phyloP scores from a whole-genome alignment of 1,140 invertebrate species.

The Thaumatotibia leucotreta region DNA sequence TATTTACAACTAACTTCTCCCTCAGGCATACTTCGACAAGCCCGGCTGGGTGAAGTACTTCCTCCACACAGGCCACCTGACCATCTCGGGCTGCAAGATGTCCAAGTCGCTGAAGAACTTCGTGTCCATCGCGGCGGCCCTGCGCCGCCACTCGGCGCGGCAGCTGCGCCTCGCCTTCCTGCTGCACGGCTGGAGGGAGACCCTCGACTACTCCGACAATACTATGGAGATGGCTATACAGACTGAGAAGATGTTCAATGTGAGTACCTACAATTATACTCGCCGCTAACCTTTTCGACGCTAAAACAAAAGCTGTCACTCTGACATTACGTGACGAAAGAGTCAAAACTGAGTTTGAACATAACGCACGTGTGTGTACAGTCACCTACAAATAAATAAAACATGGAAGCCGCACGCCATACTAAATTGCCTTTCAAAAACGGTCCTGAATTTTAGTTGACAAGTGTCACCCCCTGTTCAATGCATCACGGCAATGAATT shows the following conservation, averaged over 20 bases:
- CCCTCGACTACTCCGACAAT: conserved; percentile 96
- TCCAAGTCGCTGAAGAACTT: conserved; percentile 99
- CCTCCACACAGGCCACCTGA: conserved; percentile 98
- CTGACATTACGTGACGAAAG: too few species aligned
- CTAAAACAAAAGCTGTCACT: too few species aligned
- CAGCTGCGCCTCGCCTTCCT: conserved; percentile 97
- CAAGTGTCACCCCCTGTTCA: too few species aligned
- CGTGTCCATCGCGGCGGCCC: conserved; percentile 96
- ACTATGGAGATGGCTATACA: conserved; percentile 97
- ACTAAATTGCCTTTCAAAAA: too few species aligned
- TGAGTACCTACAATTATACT: conserved; percentile 76
- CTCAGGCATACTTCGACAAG: conserved; percentile 91
- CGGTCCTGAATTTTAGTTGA: too few species aligned
- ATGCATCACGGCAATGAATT: too few species aligned
- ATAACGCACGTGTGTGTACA: too few species aligned
- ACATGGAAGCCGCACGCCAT: too few species aligned
- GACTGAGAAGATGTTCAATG: conserved; percentile 92
- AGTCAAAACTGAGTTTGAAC: too few species aligned
- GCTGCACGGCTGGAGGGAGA: conserved; percentile 98
- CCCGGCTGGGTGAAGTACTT: conserved; percentile 98
- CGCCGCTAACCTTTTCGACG: too few species aligned
- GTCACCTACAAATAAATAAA: too few species aligned
- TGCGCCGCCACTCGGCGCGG: conserved; percentile 89
- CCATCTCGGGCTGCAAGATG: conserved; percentile 99
- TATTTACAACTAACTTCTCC: too few species aligned